These are phyloP conservation scores for Ectropis crepuscularia DNA, from an alignment of 2,888 invertebrate genomes.

Conservation along the genomic window DNA sequence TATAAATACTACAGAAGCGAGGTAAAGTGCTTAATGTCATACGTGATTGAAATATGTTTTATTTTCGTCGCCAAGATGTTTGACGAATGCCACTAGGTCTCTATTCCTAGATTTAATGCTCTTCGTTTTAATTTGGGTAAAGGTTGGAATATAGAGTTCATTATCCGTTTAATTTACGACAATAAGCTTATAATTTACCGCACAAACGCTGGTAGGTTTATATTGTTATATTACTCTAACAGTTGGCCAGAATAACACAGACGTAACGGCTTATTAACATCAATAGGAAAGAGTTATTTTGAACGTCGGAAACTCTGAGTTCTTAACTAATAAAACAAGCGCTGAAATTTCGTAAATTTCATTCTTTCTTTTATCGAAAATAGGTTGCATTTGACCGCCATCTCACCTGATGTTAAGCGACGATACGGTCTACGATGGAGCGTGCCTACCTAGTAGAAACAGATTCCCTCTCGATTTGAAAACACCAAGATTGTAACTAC, in stretches of 20 bases:
- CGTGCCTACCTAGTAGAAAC: no score
- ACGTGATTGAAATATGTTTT: constrained; percentile 23
- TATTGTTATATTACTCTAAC: not conserved
- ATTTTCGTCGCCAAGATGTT: constrained; percentile 22
- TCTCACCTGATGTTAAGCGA: no score
- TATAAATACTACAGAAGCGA: constrained; percentile 17
- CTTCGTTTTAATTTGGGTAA: constrained; percentile 2
- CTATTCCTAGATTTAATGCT: constrained; percentile 12
- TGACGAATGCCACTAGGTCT: constrained; percentile 14
- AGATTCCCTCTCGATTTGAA: no score
- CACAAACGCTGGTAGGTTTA: not conserved
- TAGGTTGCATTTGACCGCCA: no score
- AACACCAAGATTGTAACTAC: no score
- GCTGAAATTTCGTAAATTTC: no score
- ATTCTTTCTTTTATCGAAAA: no score
- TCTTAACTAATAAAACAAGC: no score
- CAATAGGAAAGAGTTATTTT: not conserved
- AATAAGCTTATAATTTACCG: not conserved
- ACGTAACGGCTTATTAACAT: constrained; percentile 1
- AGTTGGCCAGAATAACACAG: constrained; percentile 1
- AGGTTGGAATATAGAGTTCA: not conserved
- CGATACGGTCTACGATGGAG: no score
- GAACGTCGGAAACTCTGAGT: no score
- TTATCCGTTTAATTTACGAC: constrained; percentile 1
- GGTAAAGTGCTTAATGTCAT: constrained; percentile 13